Evolutionary conservation across 2,888 invertebrate genomes (phyloP).

Genomic region (Chaetoderma sp.): DNA sequence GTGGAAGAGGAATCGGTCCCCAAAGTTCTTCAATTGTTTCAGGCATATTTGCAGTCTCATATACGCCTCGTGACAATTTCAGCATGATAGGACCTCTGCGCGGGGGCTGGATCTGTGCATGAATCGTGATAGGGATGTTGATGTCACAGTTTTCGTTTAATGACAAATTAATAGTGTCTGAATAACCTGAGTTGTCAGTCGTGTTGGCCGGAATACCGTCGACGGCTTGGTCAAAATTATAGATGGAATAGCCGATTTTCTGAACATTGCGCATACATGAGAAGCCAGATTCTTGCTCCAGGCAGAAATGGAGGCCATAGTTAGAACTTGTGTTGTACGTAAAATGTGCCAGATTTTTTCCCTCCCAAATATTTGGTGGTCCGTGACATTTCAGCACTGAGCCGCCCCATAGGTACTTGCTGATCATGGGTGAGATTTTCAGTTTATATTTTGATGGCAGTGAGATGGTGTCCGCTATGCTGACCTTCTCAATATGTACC

Average conservation of each 20-base stretch:
- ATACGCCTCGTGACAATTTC: slow-evolving; percentile 41
- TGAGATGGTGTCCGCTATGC: slow-evolving; percentile 30
- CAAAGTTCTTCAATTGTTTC: slow-evolving; percentile 62
- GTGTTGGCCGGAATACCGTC: slow-evolving; percentile 38
- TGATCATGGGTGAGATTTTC: slow-evolving; percentile 37
- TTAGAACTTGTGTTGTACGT: slow-evolving; percentile 67
- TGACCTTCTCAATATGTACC: slow-evolving; percentile 38
- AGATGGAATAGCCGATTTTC: slow-evolving; percentile 57
- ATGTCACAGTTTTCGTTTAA: slow-evolving; percentile 54
- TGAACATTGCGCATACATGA: slow-evolving; percentile 62
- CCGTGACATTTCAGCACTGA: slow-evolving; percentile 41
- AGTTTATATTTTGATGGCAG: slow-evolving; percentile 49
- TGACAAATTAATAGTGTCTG: slow-evolving; percentile 14
- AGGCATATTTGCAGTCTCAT: slow-evolving; percentile 63
- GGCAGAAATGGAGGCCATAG: slow-evolving; percentile 57
- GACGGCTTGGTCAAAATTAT: slow-evolving; percentile 52
- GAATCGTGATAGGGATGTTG: slow-evolving; percentile 33
- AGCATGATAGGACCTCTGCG: slow-evolving; percentile 50
- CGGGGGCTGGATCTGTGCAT: slow-evolving; percentile 48
- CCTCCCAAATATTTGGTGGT: slow-evolving; percentile 44
- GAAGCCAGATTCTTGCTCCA: slow-evolving; percentile 62
- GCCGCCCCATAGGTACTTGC: slow-evolving; percentile 16
- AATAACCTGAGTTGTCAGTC: slow-evolving; percentile 15
- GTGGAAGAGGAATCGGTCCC: slow-evolving; percentile 65
- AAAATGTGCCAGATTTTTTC: slow-evolving; percentile 61